Percentiles rank a stretch among this genome's conserved stretches.
These are phyloP conservation scores for Ornithoptera alexandrae DNA, from an alignment of 2,888 invertebrate species.

Conservation along the genomic window DNA sequence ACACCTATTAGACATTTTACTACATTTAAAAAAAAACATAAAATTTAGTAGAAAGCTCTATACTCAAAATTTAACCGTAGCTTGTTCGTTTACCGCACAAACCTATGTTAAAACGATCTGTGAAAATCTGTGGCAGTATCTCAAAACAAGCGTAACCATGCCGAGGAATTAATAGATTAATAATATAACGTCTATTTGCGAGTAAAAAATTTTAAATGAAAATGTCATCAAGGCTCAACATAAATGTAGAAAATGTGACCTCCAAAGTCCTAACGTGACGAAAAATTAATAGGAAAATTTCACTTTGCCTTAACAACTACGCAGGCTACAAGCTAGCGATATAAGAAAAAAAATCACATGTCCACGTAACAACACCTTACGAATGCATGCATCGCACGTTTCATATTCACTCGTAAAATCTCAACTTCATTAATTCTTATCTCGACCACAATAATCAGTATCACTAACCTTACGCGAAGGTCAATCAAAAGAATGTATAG, in stretches of 20 bases:
- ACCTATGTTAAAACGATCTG: constrained; percentile 24
- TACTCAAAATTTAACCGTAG: not conserved
- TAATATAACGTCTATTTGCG: constrained; percentile 2
- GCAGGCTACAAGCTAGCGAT: constrained; percentile 69
- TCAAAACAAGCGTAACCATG: constrained; percentile 33
- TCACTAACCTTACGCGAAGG: constrained; percentile 80
- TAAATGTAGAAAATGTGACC: constrained; percentile 54
- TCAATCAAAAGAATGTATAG: constrained; percentile 79
- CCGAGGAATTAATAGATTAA: constrained; percentile 11
- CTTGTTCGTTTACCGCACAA: constrained; percentile 8
- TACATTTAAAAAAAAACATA: constrained; percentile 14
- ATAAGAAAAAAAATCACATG: constrained; percentile 71
- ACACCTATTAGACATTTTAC: constrained; percentile 48
- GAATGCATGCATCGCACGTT: constrained; percentile 61
- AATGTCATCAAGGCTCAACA: not conserved
- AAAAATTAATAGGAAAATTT: constrained; percentile 66
- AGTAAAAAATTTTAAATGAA: not conserved
- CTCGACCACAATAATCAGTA: constrained; percentile 71
- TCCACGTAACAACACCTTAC: constrained; percentile 52
- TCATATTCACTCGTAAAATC: constrained; percentile 55
- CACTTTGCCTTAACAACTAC: constrained; percentile 75
- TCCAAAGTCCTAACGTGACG: constrained; percentile 48
- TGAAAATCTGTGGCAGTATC: constrained; percentile 48
- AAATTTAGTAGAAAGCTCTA: constrained; percentile 16
- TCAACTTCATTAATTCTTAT: constrained; percentile 62